phyloP scores from a whole-genome alignment of 2,113 vertebrate species.

The Verasper variegatus region DNA sequence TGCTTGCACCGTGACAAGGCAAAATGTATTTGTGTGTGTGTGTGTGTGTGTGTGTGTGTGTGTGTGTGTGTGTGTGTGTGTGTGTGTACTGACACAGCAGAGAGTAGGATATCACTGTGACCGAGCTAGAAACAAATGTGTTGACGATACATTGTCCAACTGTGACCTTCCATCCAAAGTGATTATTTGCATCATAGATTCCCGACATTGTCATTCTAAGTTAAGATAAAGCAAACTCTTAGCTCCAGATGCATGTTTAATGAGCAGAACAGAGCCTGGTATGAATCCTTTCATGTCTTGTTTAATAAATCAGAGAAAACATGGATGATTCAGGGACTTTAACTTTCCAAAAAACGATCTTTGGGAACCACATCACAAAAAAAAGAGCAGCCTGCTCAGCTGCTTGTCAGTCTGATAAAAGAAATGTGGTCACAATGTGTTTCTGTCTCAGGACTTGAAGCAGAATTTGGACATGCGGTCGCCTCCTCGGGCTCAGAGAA shows the following conservation, averaged over 20 bases:
- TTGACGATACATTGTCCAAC: constrained; percentile 21
- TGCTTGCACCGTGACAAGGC: constrained; percentile 55
- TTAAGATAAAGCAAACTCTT: background rate
- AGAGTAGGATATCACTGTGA: constrained; percentile 26
- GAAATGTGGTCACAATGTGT: background rate
- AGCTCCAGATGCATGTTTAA: background rate
- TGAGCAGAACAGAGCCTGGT: background rate
- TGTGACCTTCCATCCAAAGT: constrained; percentile 38
- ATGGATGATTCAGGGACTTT: background rate
- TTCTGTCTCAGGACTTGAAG: background rate
- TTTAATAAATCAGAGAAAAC: background rate
- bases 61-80: constrained; percentile 31
- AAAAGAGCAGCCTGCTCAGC: background rate
- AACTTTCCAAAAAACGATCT: background rate
- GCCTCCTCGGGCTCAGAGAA: background rate
- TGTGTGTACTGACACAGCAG: too few relatives aligned
- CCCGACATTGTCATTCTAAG: background rate
- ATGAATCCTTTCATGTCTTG: background rate
- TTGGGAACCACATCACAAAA: background rate
- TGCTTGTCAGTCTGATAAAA: constrained; percentile 2
- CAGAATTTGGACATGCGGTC: too few relatives aligned
- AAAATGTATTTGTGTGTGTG: constrained; percentile 28
- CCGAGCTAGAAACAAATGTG: background rate
- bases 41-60: constrained; percentile 28
- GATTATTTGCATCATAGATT: constrained; percentile 3